Percentiles rank a stretch among this genome's conserved stretches.
Conservation (phyloP, 2,797 vertebrate species). For the Neostethus bicornis region DNA sequence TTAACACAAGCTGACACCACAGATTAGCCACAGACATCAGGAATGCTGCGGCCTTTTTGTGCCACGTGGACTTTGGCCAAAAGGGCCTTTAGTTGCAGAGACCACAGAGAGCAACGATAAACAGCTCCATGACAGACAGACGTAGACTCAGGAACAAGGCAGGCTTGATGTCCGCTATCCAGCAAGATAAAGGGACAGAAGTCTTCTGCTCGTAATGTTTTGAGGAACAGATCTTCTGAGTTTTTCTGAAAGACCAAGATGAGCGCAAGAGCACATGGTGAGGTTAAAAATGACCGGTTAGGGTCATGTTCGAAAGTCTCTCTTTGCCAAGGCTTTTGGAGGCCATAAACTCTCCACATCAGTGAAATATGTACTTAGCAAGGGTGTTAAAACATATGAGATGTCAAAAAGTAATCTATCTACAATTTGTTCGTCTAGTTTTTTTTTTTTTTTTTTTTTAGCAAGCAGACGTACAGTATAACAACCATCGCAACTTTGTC, state of each 20-base stretch:
- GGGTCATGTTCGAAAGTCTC: background rate
- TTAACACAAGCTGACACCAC: conserved; percentile 99
- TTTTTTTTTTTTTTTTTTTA: background rate
- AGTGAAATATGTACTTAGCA: too few species aligned
- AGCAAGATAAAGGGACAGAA: background rate
- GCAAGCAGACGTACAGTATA: background rate
- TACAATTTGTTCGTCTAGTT: too few species aligned
- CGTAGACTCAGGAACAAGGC: conserved; percentile 11
- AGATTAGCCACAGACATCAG: conserved; percentile 99
- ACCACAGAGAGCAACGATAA: conserved; percentile 74
- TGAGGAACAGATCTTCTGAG: background rate
- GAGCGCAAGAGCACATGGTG: background rate
- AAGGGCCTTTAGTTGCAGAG: conserved; percentile 85
- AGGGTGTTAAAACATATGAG: too few species aligned
- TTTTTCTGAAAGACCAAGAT: background rate
- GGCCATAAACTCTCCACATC: background rate
- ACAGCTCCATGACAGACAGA: conserved; percentile 54
- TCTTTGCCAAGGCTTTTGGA: background rate
- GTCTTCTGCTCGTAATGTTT: background rate
- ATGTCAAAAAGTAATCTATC: too few species aligned
- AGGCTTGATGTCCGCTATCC: conserved; percentile 7
- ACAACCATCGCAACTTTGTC: background rate
- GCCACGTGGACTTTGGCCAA: conserved; percentile 95
- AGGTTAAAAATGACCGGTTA: background rate
- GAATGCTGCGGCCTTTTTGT: conserved; percentile 96